A percentile compares a stretch with the other conserved stretches of the same genome.
Conservation (phyloP, 2,888 invertebrate genomes). For the Monopis laevigella region DNA sequence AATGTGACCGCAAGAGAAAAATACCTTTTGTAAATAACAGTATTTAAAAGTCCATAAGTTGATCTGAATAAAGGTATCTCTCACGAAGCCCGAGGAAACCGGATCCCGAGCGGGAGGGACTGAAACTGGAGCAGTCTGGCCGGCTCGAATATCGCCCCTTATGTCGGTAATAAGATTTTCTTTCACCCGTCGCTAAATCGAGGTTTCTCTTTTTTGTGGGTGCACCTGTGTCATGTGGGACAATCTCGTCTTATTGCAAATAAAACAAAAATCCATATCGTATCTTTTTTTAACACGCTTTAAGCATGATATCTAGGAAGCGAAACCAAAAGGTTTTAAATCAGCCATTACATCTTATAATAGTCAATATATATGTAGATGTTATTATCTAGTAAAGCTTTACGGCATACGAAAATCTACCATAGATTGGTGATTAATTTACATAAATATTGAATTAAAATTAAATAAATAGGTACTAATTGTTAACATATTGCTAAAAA, state of each 20-base stretch:
- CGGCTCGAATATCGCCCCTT: conserved; percentile 61
- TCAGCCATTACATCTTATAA: too few relatives aligned
- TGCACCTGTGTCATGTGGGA: conserved; percentile 55
- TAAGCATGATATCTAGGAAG: too few relatives aligned
- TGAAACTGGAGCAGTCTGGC: conserved; percentile 57
- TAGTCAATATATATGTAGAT: too few relatives aligned
- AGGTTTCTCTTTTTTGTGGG: conserved; percentile 62
- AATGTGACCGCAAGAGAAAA: conserved; percentile 1
- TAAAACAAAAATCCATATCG: too few relatives aligned
- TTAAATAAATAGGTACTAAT: too few relatives aligned
- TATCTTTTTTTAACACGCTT: too few relatives aligned
- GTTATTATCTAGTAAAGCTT: too few relatives aligned
- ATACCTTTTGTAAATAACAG: conserved; percentile 32
- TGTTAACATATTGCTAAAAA: too few relatives aligned
- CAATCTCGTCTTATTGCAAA: conserved; percentile 51
- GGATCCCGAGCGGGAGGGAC: conserved; percentile 52
- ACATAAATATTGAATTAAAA: too few relatives aligned
- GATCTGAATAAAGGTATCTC: conserved; percentile 43
- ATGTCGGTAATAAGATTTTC: conserved; percentile 61
- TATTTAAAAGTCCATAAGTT: conserved; percentile 44
- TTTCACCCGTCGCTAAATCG: conserved; percentile 44
- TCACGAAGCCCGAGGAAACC: conserved; percentile 55
- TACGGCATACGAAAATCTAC: too few relatives aligned
- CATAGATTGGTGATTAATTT: too few relatives aligned
- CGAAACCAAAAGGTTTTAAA: too few relatives aligned